Evolutionary conservation across 2,113 vertebrate genomes (phyloP).

Genomic region (Ardeotis arabs): DNA sequence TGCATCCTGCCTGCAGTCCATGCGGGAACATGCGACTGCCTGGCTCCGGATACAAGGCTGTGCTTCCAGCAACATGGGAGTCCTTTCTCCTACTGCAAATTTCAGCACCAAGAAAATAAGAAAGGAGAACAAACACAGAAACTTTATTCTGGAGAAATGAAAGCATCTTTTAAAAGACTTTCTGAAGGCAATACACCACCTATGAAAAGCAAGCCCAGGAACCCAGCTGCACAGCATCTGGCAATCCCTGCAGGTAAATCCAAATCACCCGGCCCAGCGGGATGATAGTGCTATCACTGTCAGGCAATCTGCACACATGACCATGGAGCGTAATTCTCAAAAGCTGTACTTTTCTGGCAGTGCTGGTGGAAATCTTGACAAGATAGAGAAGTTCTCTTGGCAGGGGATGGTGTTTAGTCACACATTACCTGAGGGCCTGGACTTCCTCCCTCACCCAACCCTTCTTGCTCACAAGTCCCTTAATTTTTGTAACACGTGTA

Average conservation of each 20-base stretch:
- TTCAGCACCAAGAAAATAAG: accelerated
- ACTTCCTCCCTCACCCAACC: background rate
- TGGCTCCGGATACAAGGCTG: background rate
- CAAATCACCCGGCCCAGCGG: accelerated
- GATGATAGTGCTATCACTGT: accelerated
- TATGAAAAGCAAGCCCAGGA: accelerated
- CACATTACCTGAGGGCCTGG: background rate
- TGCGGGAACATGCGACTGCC: accelerated
- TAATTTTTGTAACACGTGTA: background rate
- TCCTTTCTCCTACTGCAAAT: background rate
- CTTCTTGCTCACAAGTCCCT: background rate
- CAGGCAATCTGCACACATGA: background rate
- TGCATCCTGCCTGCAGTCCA: background rate
- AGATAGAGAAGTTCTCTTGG: background rate
- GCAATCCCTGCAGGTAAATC: background rate
- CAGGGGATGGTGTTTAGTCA: background rate
- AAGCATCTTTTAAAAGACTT: accelerated
- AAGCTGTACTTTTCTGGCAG: background rate
- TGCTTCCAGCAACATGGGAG: background rate
- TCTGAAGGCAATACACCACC: background rate
- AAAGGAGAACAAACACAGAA: background rate
- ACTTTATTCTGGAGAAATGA: background rate
- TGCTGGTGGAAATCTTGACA: constrained; percentile 43
- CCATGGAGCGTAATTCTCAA: accelerated
- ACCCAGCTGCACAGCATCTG: background rate